Evolutionary conservation across 2,113 vertebrate species (phyloP), one percentile per base, ranked within the genome.

Genomic region (Hemichromis elongatus): DNA sequence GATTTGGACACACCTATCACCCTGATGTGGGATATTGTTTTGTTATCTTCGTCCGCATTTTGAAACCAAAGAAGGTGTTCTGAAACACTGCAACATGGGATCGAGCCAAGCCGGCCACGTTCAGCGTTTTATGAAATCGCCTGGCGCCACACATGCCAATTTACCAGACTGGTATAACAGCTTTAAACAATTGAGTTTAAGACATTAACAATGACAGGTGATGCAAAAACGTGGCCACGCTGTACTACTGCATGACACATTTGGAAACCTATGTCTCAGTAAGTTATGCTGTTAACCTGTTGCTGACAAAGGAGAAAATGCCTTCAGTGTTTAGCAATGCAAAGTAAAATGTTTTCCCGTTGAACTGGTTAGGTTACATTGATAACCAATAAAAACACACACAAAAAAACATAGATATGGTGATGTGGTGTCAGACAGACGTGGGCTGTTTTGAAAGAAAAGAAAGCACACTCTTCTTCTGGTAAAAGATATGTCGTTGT

Each of bases 81-180:
- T 1, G 11, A 56, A 80, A 80, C 28, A 14, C 21, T 1, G 33
- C 52, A 84, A 89, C 28, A 50, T 56, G 66, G 50, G 56, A 77
- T 14, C 50, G 59, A 77, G 19, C 42, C 10, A 9, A n/a, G 19
- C 56, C 2, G 10, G 83, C 52, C 35, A 6, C 2, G 9, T 18
- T 77, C 9, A 5, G 66, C 8, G 1, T 4, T 28, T 45, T 4
- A n/a, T 14, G 28, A 28, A 37, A 28, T 18, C 16, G 18, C 5
- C n/a, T 52, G 45, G 37, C 11, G 13, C 66, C 73, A 45, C 52
- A 54, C 40, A 2, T 6, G 35, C 77, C 45, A 57, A 88, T 83
- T 57, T 80, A 37, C 55, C 30, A 12, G 80, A 93, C 93, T n/a
- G 83, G 90, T 92, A 81, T n/a, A 6, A 47, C 89, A 26, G 21